A percentile compares a stretch with the other conserved stretches of the same genome.
These are phyloP conservation scores for Crotalus helleri DNA, from an alignment of 2,113 vertebrate genomes.

Conservation along the genomic window DNA sequence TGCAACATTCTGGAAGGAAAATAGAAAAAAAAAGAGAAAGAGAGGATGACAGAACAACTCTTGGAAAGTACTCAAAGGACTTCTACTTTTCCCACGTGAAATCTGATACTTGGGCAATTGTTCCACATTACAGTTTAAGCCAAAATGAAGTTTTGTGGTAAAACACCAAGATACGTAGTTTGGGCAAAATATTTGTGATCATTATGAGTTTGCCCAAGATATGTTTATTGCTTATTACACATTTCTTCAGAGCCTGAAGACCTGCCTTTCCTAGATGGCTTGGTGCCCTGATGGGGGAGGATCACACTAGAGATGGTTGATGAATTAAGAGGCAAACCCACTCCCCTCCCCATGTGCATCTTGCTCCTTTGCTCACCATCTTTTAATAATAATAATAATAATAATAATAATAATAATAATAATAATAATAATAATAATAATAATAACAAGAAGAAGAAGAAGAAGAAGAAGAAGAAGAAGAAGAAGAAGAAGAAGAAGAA, in stretches of 20 bases:
- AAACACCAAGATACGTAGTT: constrained; percentile 7
- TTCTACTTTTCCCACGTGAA: neutral
- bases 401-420: too few relatives aligned
- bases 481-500: too few relatives aligned
- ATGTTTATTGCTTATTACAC: neutral
- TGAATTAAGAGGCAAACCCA: neutral
- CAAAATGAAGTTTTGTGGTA: constrained; percentile 4
- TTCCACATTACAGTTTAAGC: neutral
- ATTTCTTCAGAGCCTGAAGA: neutral
- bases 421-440: too few relatives aligned
- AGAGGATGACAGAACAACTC: neutral
- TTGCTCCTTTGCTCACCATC: neutral
- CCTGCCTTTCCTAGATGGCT: neutral
- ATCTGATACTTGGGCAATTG: neutral
- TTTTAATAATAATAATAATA: neutral
- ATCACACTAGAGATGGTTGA: neutral
- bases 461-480: too few relatives aligned
- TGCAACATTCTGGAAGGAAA: neutral
- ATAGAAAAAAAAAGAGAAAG: neutral
- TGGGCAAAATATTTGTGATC: constrained; percentile 15
- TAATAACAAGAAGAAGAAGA: too few relatives aligned
- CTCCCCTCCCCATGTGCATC: neutral
- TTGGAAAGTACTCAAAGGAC: neutral
- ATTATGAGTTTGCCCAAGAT: neutral
- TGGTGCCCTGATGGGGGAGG: neutral